Evolutionary conservation across 2,797 vertebrate genomes (phyloP).

Genomic region (Spinibarbus caldwelli): DNA sequence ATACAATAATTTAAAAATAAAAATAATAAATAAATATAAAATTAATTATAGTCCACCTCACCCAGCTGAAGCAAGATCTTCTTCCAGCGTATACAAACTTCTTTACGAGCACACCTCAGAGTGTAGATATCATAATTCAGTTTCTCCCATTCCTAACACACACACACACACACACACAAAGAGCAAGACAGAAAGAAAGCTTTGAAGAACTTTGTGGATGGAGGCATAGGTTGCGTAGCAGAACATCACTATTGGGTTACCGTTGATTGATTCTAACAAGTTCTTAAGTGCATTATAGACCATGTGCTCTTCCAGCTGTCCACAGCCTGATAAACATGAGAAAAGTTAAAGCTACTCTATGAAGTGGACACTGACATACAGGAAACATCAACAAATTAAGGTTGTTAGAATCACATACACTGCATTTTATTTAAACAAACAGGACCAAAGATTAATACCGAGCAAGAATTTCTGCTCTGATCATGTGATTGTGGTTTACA

Average conservation of each 20-base stretch:
- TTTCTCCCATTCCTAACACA: constrained; percentile 90
- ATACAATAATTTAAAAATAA: too few species aligned
- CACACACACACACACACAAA: constrained; percentile 1
- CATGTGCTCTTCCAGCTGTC: constrained; percentile 35
- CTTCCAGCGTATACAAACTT: constrained; percentile 87
- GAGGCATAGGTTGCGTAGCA: neutral
- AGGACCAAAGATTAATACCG: neutral
- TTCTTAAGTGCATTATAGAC: constrained; percentile 28
- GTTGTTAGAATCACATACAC: neutral
- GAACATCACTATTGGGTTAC: constrained; percentile 30
- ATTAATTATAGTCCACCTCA: constrained; percentile 65
- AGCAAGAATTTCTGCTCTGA: neutral
- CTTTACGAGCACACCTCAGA: constrained; percentile 80
- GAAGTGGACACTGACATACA: neutral
- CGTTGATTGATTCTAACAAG: constrained; percentile 13
- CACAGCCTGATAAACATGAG: neutral
- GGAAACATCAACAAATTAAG: neutral
- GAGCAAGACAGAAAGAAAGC: neutral
- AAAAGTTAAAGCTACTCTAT: neutral
- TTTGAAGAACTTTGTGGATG: neutral
- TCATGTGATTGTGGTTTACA: neutral
- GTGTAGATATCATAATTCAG: constrained; percentile 91
- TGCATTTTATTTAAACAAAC: neutral
- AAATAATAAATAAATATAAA: neutral
- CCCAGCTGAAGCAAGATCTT: constrained; percentile 88